Percentiles rank a stretch among this genome's conserved stretches.
These are phyloP conservation scores for Lithosia quadra DNA, from an alignment of 2,888 invertebrate genomes.

Conservation along the genomic window DNA sequence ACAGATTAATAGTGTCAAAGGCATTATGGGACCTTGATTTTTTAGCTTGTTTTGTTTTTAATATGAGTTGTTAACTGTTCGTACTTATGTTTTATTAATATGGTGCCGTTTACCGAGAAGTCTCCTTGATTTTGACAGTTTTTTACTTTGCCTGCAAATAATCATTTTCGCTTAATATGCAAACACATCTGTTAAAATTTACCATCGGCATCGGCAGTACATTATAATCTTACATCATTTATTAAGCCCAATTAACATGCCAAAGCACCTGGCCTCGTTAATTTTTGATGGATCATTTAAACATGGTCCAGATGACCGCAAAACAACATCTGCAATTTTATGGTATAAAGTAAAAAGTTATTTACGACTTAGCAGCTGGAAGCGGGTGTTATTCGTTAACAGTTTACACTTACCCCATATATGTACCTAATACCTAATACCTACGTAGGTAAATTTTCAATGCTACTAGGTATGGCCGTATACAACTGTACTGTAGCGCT, in stretches of 20 bases:
- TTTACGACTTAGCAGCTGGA: background rate
- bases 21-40: background rate
- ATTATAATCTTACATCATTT: background rate
- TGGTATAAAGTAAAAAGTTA: background rate
- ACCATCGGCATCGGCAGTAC: background rate
- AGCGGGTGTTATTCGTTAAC: background rate
- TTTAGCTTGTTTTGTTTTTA: background rate
- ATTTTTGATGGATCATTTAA: constrained; percentile 4
- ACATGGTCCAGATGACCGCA: background rate
- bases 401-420: background rate
- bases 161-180: background rate
- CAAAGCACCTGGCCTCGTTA: background rate
- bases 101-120: background rate
- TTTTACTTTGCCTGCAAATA: background rate
- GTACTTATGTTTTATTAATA: too few relatives aligned
- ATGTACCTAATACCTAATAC: too few relatives aligned
- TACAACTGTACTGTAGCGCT: too few relatives aligned
- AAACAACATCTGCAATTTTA: background rate
- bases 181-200: background rate
- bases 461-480: background rate
- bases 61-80: too few relatives aligned
- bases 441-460: background rate
- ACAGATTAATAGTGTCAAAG: too few relatives aligned
- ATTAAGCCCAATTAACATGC: background rate
- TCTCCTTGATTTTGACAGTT: background rate